A percentile compares a stretch with the other conserved stretches of the same genome.
Conservation (phyloP, 2,113 vertebrate species). For the Opisthocomus hoazin region DNA sequence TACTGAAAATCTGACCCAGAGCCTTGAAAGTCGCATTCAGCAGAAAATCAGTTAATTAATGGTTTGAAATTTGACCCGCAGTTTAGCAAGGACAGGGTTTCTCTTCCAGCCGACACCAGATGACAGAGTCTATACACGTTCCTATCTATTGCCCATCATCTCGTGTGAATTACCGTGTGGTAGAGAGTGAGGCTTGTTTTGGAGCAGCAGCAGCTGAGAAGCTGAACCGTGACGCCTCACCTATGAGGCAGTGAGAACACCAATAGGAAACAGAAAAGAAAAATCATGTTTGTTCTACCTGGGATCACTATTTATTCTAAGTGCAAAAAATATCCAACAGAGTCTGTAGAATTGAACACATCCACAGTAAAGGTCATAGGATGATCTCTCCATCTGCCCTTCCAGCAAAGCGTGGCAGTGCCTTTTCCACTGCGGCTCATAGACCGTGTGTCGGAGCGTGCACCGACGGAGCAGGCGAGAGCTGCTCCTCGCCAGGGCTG, state of each 20-base stretch:
- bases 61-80: not conserved
- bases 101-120: not conserved
- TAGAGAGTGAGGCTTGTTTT: not conserved
- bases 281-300: not conserved
- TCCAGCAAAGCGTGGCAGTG: not conserved
- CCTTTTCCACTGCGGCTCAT: not conserved
- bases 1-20: not conserved
- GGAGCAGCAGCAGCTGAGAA: not conserved
- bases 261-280: not conserved
- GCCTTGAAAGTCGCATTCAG: not conserved
- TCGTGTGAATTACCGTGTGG: not conserved
- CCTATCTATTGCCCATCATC: not conserved
- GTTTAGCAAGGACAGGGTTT: not conserved
- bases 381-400: not conserved
- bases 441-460: fast-evolving
- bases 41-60: not conserved
- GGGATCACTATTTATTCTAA: not conserved
- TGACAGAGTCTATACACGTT: not conserved
- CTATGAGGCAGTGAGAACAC: not conserved
- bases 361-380: not conserved
- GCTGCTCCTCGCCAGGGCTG: not conserved
- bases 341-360: not conserved
- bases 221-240: not conserved
- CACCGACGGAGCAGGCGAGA: fast-evolving
- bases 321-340: not conserved